Percentiles rank a stretch among this genome's conserved stretches.
Evolutionary conservation across 2,888 invertebrate genomes (phyloP).

Genomic region (Urechis unicinctus): DNA sequence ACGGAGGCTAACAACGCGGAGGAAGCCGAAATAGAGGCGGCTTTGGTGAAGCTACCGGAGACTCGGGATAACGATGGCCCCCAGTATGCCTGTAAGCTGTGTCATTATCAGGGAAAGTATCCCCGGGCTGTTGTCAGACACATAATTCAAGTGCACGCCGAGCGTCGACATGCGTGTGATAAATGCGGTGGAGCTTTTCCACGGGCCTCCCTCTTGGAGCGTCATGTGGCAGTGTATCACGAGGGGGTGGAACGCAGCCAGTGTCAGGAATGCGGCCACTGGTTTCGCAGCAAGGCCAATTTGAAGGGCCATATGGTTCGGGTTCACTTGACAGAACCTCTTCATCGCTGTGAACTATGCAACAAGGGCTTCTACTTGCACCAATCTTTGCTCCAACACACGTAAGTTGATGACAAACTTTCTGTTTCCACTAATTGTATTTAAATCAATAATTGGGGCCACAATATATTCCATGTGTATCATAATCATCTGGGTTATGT

Average conservation of each 20-base stretch:
- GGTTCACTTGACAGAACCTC: neutral
- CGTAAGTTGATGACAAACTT: neutral
- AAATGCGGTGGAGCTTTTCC: conserved; percentile 3
- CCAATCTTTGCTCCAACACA: neutral
- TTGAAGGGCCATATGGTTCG: conserved; percentile 7
- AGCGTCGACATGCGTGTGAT: conserved; percentile 2
- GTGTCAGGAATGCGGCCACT: conserved; percentile 1
- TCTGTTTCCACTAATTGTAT: neutral
- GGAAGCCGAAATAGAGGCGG: neutral
- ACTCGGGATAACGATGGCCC: neutral
- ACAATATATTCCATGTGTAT: neutral
- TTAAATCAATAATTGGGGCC: neutral
- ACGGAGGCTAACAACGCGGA: conserved; percentile 1
- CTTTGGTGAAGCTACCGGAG: too few relatives aligned
- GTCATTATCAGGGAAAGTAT: neutral
- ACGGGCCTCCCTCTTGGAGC: neutral
- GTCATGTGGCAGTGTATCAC: conserved; percentile 2
- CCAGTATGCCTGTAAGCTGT: neutral
- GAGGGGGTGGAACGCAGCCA: neutral
- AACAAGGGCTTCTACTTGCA: neutral
- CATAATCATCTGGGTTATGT: neutral
- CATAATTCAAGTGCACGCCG: conserved; percentile 6
- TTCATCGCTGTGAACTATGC: conserved; percentile 3
- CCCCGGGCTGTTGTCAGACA: neutral
- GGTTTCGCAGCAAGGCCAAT: conserved; percentile 3